A percentile compares a stretch with the other conserved stretches of the same genome.
These are phyloP conservation scores for Odontesthes bonariensis DNA, from an alignment of 2,113 vertebrate genomes.

Conservation along the genomic window DNA sequence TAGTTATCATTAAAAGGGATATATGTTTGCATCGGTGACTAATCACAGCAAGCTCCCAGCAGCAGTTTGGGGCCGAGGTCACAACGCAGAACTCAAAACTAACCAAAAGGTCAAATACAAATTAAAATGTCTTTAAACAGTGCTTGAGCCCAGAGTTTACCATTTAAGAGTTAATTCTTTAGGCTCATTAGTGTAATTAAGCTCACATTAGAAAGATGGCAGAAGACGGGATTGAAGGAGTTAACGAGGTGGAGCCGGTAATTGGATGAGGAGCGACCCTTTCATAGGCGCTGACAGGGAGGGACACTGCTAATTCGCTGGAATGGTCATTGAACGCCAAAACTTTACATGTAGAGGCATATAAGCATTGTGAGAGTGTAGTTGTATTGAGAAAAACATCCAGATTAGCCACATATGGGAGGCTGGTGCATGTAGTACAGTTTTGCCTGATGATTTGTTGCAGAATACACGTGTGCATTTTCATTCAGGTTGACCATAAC, in stretches of 20 bases:
- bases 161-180: conserved; percentile 49
- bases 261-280: conserved; percentile 65
- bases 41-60: neutral
- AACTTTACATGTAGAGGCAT: conserved; percentile 2
- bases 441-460: too few species aligned
- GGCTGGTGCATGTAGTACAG: neutral
- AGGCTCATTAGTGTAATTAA: conserved; percentile 77
- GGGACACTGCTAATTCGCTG: conserved; percentile 66
- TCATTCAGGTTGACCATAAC: too few species aligned
- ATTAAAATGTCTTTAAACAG: conserved; percentile 59
- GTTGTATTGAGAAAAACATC: neutral
- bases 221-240: conserved; percentile 51
- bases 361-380: neutral
- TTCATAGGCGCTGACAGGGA: conserved; percentile 37
- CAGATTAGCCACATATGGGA: neutral
- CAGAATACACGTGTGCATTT: too few species aligned
- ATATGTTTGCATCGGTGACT: rapidly evolving
- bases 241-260: conserved; percentile 70
- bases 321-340: conserved; percentile 52
- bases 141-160: conserved; percentile 46
- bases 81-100: conserved; percentile 7
- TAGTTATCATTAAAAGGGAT: neutral
- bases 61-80: neutral
- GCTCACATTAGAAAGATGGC: conserved; percentile 35
- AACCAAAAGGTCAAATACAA: conserved; percentile 67